Base-by-base conservation (phyloP, 1,140 invertebrate genomes). In the Carcinoscorpius rotundicauda region DNA sequence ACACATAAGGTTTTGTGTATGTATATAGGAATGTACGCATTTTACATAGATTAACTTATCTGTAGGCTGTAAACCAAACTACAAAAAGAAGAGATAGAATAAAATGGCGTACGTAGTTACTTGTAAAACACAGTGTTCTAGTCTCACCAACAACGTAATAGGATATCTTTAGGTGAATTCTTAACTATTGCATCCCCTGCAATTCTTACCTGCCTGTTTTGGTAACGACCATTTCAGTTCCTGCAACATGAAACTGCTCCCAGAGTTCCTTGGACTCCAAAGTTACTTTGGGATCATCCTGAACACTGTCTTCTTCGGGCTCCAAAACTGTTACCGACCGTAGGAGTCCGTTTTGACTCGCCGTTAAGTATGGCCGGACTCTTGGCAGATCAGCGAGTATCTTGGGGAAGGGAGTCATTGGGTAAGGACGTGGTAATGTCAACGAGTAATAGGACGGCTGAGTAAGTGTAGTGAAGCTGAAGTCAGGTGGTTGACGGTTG, bases 401-500 rank as follows among this genome's bases (percentile, higher is more conserved):
- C 62, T 78, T 75, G 60, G 72, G 3, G 73, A 73, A 62, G 81
- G 64, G 77, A 80, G 72, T 60, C 8, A 77, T 77, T 0, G 66
- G 53, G 55, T 64, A 63, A 49, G 29, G 29, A 2, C 29, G 29
- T 29, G 29, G 29, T 29, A 29, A 29, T 29, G 29, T 85, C 82
- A 68, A 75, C 56, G 61, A 60, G 76, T 10, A 78, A 75, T 56
- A 78, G 75, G 63, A 74, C 75, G 5, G 78, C 77, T 48, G 79
- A 10, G 78, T 60, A 74, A 77, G 51, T 4, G 65, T 62, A 6
- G 66, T 63, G 50, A 67, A 49, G 51, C 66, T 67, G 62, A 67
- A 67, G 49, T 29, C 66, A 8, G 53, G 6, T 8, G n/a, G 8
- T 81, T 75, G 6, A 2, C 55, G 81, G 80, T 81, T 93, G 93